A percentile compares a stretch with the other conserved stretches of the same genome.
phyloP scores from a whole-genome alignment of 2,797 vertebrate species.

The Calcarius lapponicus region DNA sequence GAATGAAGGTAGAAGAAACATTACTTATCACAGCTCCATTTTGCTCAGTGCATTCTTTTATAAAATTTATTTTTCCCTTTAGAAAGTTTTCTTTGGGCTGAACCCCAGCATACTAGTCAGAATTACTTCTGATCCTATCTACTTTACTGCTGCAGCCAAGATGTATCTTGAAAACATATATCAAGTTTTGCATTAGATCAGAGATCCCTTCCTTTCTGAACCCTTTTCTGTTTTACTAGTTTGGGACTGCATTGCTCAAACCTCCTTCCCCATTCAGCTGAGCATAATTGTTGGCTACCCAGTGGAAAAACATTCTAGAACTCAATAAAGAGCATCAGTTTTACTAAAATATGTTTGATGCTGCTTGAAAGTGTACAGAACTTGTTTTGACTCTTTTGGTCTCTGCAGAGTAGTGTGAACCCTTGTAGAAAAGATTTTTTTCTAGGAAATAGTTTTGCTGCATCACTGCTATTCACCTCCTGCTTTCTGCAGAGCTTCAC shows the following conservation, averaged over 20 bases:
- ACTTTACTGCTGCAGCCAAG: neutral
- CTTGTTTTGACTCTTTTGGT: neutral
- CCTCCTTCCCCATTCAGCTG: neutral
- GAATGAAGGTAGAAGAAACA: neutral
- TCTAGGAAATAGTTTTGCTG: constrained; percentile 1
- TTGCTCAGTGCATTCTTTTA: neutral
- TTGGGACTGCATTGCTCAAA: neutral
- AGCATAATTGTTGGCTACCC: neutral
- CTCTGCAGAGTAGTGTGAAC: neutral
- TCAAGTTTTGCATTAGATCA: neutral
- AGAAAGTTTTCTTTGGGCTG: neutral
- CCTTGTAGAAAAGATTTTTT: neutral
- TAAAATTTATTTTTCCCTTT: neutral
- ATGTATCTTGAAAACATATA: neutral
- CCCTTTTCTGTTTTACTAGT: neutral
- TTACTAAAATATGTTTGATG: neutral
- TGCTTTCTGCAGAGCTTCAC: constrained; percentile 21
- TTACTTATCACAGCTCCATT: neutral
- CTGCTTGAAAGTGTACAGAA: neutral
- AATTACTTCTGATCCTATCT: neutral
- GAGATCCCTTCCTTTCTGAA: neutral
- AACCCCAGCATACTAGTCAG: neutral
- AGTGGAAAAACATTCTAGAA: neutral
- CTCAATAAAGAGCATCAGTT: neutral
- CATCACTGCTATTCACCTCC: neutral